phyloP scores from a whole-genome alignment of 2,113 vertebrate species.

The Cochlearius cochlearius region DNA sequence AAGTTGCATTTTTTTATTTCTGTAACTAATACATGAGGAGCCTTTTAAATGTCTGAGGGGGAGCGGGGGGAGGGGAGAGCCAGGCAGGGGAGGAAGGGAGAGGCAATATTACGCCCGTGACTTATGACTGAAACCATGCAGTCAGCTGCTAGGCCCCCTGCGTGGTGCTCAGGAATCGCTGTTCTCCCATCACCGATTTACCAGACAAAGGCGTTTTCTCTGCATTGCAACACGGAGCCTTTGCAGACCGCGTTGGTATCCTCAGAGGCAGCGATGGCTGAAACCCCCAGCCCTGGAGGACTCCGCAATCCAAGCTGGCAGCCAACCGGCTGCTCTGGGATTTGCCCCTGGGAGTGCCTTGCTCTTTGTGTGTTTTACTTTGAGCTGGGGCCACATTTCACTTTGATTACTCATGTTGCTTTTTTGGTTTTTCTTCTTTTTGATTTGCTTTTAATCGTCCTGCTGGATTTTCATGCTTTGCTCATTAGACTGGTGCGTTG shows the following conservation, averaged over 20 bases:
- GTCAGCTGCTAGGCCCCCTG: background rate
- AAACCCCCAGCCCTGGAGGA: background rate
- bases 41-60: background rate
- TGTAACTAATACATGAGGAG: background rate
- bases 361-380: constrained; percentile 14
- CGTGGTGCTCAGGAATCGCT: background rate
- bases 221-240: constrained; percentile 39
- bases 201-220: constrained; percentile 27
- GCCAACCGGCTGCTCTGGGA: background rate
- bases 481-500: background rate
- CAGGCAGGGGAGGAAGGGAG: background rate
- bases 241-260: background rate
- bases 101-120: background rate
- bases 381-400: background rate
- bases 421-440: background rate
- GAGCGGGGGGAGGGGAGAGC: background rate
- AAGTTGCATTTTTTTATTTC: background rate
- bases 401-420: constrained; percentile 11
- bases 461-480: background rate
- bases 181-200: background rate
- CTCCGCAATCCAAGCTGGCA: constrained; percentile 6
- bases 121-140: background rate
- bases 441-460: background rate
- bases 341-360: constrained; percentile 12
- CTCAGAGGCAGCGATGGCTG: background rate